Evolutionary conservation across 2,113 vertebrate genomes (phyloP).

Genomic region (Nerophis lumbriciformis): DNA sequence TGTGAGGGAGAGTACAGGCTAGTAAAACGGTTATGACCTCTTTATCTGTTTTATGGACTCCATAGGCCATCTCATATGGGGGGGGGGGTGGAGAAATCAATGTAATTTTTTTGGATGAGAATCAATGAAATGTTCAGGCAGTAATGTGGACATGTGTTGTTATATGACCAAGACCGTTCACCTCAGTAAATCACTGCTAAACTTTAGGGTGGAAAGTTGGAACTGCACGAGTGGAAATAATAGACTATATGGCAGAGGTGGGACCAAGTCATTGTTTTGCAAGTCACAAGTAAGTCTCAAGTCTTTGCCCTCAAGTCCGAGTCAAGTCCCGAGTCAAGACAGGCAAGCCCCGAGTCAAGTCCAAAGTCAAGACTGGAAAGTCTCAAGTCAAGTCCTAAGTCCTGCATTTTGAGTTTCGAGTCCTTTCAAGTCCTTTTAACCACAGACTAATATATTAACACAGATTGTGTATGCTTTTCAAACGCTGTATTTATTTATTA

Average conservation of each 20-base stretch:
- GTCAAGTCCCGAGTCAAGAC: no score
- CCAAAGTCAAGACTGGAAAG: no score
- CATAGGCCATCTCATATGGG: slow-evolving; percentile 58
- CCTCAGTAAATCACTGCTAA: background rate
- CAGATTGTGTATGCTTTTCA: no score
- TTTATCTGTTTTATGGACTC: slow-evolving; percentile 76
- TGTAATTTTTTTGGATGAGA: slow-evolving; percentile 60
- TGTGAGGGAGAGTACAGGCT: slow-evolving; percentile 64
- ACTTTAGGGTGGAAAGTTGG: background rate
- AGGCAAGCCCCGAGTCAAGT: no score
- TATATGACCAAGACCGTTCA: background rate
- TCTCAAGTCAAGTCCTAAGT: no score
- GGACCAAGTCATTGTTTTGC: no score
- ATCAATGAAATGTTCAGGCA: slow-evolving; percentile 64
- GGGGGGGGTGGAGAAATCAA: slow-evolving; percentile 53
- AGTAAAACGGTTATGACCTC: slow-evolving; percentile 75
- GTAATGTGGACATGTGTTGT: slow-evolving; percentile 24
- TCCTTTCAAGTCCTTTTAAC: no score
- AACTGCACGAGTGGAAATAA: background rate
- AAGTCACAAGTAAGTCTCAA: no score
- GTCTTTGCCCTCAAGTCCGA: no score
- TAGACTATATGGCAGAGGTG: background rate
- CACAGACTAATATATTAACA: no score
- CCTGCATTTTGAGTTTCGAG: no score
- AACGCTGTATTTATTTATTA: no score